These are phyloP conservation scores for Cephus runcator DNA, from an alignment of 2,888 invertebrate species.

Conservation along the genomic window DNA sequence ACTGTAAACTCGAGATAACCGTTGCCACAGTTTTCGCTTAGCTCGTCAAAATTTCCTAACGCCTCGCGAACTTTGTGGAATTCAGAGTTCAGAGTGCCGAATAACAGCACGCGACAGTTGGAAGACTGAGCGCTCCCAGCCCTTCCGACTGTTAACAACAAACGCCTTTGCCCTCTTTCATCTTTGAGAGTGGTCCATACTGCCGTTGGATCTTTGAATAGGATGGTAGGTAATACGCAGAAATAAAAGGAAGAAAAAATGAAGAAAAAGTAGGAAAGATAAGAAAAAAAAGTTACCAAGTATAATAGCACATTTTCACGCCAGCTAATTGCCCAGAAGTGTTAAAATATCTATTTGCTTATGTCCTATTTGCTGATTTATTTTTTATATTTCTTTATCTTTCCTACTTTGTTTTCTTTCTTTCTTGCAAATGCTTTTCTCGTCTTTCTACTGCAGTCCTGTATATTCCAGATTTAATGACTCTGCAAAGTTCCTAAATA, in stretches of 20 bases:
- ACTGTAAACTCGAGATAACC: constrained; percentile 8
- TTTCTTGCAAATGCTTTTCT: neutral
- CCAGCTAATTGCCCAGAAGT: neutral
- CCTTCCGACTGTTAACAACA: neutral
- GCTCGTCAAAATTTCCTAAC: neutral
- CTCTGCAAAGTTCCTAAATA: neutral
- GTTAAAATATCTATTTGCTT: neutral
- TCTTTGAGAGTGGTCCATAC: neutral
- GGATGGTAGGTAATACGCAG: neutral
- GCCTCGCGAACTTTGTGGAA: neutral
- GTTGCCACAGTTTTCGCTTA: constrained; percentile 3
- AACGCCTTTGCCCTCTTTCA: neutral
- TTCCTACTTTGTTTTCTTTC: neutral
- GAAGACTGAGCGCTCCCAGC: neutral
- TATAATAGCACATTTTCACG: neutral
- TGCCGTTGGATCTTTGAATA: neutral
- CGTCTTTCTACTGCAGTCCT: neutral
- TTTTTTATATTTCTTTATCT: neutral
- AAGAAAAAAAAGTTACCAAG: neutral
- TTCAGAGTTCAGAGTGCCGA: neutral
- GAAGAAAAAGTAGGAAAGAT: neutral
- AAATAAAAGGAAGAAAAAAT: neutral
- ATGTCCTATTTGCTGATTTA: neutral
- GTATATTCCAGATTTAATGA: neutral
- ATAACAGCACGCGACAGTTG: neutral